Evolutionary conservation across 2,797 vertebrate species (phyloP).

Genomic region (Enteromius unitaeniatus): DNA sequence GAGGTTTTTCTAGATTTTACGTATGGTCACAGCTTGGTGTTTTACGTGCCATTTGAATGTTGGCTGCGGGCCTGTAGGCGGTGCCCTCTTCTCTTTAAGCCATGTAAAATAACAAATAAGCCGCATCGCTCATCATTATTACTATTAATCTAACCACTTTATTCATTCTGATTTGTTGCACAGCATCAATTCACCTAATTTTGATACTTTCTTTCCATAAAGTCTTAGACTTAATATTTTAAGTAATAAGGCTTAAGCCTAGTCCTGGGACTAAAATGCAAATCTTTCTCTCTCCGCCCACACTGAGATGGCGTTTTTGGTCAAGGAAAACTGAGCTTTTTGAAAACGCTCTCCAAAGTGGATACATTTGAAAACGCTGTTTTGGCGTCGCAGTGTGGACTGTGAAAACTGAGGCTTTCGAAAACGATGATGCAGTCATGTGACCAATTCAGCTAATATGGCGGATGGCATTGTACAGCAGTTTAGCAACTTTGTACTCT

Average conservation of each 20-base stretch:
- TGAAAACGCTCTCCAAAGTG: no score
- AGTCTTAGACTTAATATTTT: not conserved
- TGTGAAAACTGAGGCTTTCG: no score
- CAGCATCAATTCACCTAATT: not conserved
- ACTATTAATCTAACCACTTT: not conserved
- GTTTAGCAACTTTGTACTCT: no score
- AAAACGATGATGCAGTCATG: no score
- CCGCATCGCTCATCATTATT: not conserved
- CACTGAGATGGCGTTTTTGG: no score
- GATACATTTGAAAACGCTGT: no score
- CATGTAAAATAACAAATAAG: not conserved
- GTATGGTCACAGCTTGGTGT: conserved; percentile 51
- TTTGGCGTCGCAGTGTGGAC: no score
- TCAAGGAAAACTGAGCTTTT: no score
- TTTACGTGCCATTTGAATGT: not conserved
- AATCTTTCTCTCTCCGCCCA: not conserved
- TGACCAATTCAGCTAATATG: no score
- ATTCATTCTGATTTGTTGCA: not conserved
- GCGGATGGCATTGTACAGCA: no score
- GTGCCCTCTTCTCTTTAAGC: not conserved
- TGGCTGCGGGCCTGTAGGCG: not conserved
- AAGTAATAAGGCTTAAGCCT: not conserved
- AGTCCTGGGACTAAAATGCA: not conserved
- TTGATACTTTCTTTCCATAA: not conserved
- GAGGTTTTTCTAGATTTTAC: conserved; percentile 74